Evolutionary conservation across 2,797 vertebrate genomes (phyloP), one percentile per base, ranked within the genome.

Genomic region (Podarcis lilfordi): DNA sequence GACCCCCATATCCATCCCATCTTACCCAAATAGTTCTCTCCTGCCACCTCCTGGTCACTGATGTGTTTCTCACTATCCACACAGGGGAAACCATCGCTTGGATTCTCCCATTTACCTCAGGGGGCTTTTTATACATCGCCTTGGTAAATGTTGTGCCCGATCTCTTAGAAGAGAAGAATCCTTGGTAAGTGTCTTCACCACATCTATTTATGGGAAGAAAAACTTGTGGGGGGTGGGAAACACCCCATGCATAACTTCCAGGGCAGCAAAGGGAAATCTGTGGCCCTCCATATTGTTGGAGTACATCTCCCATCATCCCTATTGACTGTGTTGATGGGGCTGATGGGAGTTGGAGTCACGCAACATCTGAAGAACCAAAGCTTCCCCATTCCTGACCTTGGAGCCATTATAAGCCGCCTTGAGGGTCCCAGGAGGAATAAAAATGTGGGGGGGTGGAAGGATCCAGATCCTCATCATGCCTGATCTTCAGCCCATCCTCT

Each of bases 41-140:
- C 0, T 81, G 84, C 8, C 55, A 90, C 78, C 77, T 72, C 69
- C 77, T 90, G 55, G 32, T 40, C 89, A 87, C 35, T 89, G 66
- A 43, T 13, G 68, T 84, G 85, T 29, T 45, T 64, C 91, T 91
- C 68, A 43, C 35, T n/a, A 15, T 86, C 29, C 71, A 37, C 91
- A 13, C 93, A 99, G 99, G 98, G 88, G 97, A 98, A 92, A 97
- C 97, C 0, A 97, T 98, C 81, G 95, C 97, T 84, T 99, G 99
- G 99, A 98, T 99, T 90, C 97, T 99, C 75, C 98, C 99, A 80
- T 99, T 99, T 96, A 99, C 98, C 40, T 98, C 99, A 0, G 99
- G 99, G 76, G 98, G 99, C 64, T 99, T 99, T 91, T 98, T 99
- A 86, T 99, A 99, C 94, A 99, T 99, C 3, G 99, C 99, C 82